phyloP scores from a whole-genome alignment of 1,140 invertebrate species.

The Ganaspis sp. region DNA sequence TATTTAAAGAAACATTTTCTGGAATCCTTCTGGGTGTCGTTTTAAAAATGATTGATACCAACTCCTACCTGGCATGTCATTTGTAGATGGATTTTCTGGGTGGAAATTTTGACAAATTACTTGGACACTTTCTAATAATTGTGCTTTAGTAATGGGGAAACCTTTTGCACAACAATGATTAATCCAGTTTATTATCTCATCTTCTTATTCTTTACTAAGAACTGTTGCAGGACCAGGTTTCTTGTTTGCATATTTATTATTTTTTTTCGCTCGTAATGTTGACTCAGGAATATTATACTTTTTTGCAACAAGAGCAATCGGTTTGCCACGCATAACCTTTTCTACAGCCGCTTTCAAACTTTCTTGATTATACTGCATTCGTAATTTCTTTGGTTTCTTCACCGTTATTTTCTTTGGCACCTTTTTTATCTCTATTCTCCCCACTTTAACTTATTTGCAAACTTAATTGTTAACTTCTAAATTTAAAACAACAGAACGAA shows the following conservation, averaged over 20 bases:
- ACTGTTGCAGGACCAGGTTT: constrained; percentile 39
- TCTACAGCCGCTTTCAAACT: constrained; percentile 28
- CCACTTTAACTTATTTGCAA: neutral
- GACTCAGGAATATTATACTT: constrained; percentile 37
- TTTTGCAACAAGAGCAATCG: constrained; percentile 27
- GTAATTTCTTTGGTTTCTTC: neutral
- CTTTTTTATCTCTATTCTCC: neutral
- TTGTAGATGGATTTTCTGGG: constrained; percentile 34
- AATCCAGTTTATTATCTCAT: constrained; percentile 38
- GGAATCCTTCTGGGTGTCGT: constrained; percentile 30
- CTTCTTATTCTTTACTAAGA: constrained; percentile 35
- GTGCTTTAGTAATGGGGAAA: constrained; percentile 38
- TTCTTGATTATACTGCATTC: constrained; percentile 34
- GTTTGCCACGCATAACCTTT: constrained; percentile 31
- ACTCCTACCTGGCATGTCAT: constrained; percentile 40
- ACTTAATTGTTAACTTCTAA: neutral
- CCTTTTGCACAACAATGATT: constrained; percentile 31
- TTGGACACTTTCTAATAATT: constrained; percentile 40
- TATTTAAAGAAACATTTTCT: constrained; percentile 27
- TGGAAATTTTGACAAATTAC: constrained; percentile 32
- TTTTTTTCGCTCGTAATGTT: constrained; percentile 39
- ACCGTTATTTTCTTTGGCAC: neutral
- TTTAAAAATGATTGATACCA: constrained; percentile 43
- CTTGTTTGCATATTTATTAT: constrained; percentile 31
- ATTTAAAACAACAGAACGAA: too few relatives aligned